Evolutionary conservation across 2,797 vertebrate genomes (phyloP).

Genomic region (Crax fasciolata): DNA sequence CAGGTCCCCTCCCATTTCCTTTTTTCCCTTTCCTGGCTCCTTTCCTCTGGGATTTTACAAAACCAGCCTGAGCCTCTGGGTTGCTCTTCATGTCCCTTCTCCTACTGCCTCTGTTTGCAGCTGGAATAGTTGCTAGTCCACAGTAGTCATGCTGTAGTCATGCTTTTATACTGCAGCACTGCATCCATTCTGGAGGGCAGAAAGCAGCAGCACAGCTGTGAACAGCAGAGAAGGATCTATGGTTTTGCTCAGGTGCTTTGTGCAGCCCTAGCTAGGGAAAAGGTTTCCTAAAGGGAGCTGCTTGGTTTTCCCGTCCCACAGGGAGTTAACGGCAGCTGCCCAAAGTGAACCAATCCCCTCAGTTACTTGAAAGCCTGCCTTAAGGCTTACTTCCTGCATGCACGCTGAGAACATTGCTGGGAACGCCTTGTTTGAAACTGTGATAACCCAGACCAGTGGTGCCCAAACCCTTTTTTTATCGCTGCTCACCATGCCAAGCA

Average conservation of each 20-base stretch:
- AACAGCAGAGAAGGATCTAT: neutral
- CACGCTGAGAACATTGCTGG: neutral
- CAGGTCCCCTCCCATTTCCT: constrained; percentile 55
- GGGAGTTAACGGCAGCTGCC: neutral
- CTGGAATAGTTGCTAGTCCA: neutral
- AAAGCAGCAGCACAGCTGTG: neutral
- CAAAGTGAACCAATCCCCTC: neutral
- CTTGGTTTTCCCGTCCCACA: neutral
- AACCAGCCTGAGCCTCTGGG: neutral
- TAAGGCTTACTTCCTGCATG: neutral
- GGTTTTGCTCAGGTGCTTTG: neutral
- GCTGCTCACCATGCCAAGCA: neutral
- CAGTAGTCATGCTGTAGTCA: neutral
- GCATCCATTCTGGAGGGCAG: neutral
- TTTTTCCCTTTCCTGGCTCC: constrained; percentile 51
- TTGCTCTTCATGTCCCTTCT: neutral
- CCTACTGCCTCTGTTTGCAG: neutral
- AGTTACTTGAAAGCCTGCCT: neutral
- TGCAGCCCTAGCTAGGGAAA: neutral
- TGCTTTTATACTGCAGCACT: neutral
- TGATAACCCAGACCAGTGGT: neutral
- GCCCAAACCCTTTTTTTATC: neutral
- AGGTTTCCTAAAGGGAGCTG: neutral
- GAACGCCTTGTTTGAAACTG: accelerated
- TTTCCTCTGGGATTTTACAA: constrained; percentile 21